phyloP scores from a whole-genome alignment of 2,113 vertebrate genomes.

The Myotis brandtii region DNA sequence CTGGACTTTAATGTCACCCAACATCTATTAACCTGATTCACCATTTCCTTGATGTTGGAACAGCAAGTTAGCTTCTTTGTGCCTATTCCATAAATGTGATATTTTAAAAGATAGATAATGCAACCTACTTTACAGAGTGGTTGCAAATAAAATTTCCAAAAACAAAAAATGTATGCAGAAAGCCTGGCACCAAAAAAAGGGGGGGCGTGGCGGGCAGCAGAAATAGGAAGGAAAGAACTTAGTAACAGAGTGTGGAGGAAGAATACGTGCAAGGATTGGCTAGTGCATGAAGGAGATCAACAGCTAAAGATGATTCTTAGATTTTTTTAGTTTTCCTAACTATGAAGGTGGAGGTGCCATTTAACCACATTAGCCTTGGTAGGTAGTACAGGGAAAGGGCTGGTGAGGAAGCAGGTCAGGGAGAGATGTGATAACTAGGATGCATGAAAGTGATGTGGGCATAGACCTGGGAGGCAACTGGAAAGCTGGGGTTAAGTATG shows the following conservation, averaged over 20 bases:
- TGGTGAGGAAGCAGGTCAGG: background rate
- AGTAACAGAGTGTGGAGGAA: background rate
- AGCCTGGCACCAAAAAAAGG: background rate
- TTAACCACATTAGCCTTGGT: background rate
- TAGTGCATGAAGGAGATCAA: background rate
- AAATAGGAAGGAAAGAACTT: slow-evolving; percentile 18
- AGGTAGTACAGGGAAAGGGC: background rate
- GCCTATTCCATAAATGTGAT: slow-evolving; percentile 8
- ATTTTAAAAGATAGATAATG: background rate
- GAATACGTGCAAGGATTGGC: background rate
- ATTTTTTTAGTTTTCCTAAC: background rate
- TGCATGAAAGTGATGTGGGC: background rate
- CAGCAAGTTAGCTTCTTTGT: background rate
- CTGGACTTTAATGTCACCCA: background rate
- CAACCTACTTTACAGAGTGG: background rate
- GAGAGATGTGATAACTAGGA: background rate
- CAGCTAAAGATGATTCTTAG: background rate
- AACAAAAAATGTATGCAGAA: background rate
- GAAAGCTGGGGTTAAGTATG: background rate
- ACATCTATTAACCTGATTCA: background rate
- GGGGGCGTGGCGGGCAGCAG: background rate
- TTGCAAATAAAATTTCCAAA: background rate
- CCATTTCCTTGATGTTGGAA: background rate
- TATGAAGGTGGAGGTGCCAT: background rate
- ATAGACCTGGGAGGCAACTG: background rate